These are phyloP conservation scores for Busseola fusca DNA, from an alignment of 2,888 invertebrate genomes.

Conservation along the genomic window DNA sequence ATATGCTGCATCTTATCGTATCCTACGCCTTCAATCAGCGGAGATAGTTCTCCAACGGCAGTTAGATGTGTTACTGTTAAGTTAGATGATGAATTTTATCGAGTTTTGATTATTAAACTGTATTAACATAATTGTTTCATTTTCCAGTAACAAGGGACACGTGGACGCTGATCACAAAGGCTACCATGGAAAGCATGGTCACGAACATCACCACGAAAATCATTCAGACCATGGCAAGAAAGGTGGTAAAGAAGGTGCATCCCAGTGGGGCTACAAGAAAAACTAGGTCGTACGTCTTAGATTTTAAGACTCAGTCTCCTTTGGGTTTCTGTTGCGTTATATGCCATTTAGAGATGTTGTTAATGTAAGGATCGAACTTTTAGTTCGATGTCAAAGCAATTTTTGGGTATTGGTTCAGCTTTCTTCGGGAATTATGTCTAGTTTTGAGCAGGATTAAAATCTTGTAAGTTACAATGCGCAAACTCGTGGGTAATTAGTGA, in stretches of 20 bases:
- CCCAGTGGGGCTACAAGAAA: conserved; percentile 83
- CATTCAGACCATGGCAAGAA: conserved; percentile 90
- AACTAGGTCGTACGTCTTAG: conserved; percentile 67
- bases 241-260: conserved; percentile 88
- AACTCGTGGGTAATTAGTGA: background rate
- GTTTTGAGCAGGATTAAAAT: background rate
- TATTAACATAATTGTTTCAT: background rate
- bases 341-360: conserved; percentile 53
- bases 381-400: conserved; percentile 5
- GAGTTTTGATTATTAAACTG: background rate
- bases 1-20: conserved; percentile 15
- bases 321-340: conserved; percentile 47
- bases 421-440: background rate
- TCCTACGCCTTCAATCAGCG: conserved; percentile 22
- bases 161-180: conserved; percentile 91
- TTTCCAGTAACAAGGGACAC: conserved; percentile 90
- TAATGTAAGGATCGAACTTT: conserved; percentile 16
- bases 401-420: conserved; percentile 5
- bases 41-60: conserved; percentile 9
- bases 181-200: conserved; percentile 90
- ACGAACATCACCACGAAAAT: conserved; percentile 90
- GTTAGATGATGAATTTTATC: background rate
- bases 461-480: background rate
- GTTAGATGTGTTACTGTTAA: background rate
- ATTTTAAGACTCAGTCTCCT: conserved; percentile 44